Percentiles rank a stretch among this genome's conserved stretches.
Evolutionary conservation across 1,140 invertebrate species (phyloP).

Genomic region (Aphelinus certus): DNA sequence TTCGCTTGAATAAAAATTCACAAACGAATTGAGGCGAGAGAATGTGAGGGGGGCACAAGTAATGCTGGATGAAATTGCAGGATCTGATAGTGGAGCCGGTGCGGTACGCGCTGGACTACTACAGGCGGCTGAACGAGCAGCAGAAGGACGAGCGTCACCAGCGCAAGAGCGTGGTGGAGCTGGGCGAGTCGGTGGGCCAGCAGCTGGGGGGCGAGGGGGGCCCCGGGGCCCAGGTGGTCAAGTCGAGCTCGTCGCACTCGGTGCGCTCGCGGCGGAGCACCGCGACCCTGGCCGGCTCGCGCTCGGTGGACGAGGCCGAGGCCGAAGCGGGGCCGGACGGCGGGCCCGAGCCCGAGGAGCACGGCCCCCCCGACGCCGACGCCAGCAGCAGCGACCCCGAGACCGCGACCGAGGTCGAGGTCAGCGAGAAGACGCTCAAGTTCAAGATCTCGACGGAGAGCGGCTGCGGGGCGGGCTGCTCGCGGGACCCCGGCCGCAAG

Average conservation of each 20-base stretch:
- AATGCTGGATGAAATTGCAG: slow-evolving; percentile 56
- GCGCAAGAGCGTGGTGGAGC: slow-evolving; percentile 70
- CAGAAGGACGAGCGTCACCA: slow-evolving; percentile 71
- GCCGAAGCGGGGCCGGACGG: slow-evolving; percentile 54
- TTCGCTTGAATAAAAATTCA: too few species aligned
- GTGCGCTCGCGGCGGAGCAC: slow-evolving; percentile 65
- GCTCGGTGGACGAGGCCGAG: slow-evolving; percentile 65
- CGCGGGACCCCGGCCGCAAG: slow-evolving; percentile 62
- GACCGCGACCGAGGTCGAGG: slow-evolving; percentile 79
- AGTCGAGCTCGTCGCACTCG: slow-evolving; percentile 68
- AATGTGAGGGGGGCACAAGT: too few species aligned
- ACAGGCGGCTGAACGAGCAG: slow-evolving; percentile 73
- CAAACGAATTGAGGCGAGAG: too few species aligned
- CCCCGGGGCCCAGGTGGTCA: slow-evolving; percentile 52
- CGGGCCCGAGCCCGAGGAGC: slow-evolving; percentile 65
- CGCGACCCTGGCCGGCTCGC: slow-evolving; percentile 54
- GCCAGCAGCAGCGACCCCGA: slow-evolving; percentile 74
- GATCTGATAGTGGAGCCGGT: slow-evolving; percentile 72
- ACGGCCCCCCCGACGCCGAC: slow-evolving; percentile 47
- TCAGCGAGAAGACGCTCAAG: slow-evolving; percentile 80
- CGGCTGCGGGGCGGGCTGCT: slow-evolving; percentile 46
- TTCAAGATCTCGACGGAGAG: slow-evolving; percentile 79
- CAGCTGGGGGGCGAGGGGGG: slow-evolving; percentile 34
- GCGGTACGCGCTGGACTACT: slow-evolving; percentile 69
- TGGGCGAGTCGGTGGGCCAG: slow-evolving; percentile 49